phyloP scores from a whole-genome alignment of 1,140 invertebrate genomes.

The Drosophila orosa region DNA sequence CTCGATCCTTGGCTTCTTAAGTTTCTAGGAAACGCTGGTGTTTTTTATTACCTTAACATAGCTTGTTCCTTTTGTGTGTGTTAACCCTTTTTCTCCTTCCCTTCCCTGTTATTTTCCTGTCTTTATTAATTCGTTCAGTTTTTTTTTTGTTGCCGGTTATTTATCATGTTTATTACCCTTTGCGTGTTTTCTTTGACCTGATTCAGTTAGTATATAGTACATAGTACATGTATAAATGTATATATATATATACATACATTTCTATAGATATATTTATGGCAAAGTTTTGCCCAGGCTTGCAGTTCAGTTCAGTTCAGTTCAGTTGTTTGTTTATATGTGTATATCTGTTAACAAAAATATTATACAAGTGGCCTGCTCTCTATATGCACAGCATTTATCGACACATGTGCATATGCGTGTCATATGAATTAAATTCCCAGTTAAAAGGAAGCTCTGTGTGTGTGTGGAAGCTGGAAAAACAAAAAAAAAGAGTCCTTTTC shows the following conservation, averaged over 20 bases:
- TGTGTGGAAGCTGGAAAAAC: neutral
- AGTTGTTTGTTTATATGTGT: conserved; percentile 24
- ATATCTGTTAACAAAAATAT: conserved; percentile 36
- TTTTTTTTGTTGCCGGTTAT: conserved; percentile 17
- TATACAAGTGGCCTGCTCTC: conserved; percentile 23
- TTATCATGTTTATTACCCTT: conserved; percentile 56
- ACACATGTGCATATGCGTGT: conserved; percentile 29
- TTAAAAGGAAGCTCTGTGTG: conserved; percentile 15
- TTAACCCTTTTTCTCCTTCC: no score
- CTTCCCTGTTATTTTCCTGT: neutral
- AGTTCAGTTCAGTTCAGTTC: conserved; percentile 17
- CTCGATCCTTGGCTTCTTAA: neutral
- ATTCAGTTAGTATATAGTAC: conserved; percentile 24
- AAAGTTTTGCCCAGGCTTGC: conserved; percentile 45
- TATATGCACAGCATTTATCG: conserved; percentile 34
- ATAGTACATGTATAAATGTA: conserved; percentile 2
- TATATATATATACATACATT: neutral
- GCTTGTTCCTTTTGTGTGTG: neutral
- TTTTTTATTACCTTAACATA: conserved; percentile 4
- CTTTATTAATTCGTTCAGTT: conserved; percentile 28
- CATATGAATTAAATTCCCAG: conserved; percentile 46
- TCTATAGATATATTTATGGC: conserved; percentile 23
- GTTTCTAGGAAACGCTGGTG: neutral
- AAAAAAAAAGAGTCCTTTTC: conserved; percentile 1
- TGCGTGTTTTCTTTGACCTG: conserved; percentile 51